Base-by-base conservation (phyloP, 2,113 vertebrate species). In the Peucedramus taeniatus region DNA sequence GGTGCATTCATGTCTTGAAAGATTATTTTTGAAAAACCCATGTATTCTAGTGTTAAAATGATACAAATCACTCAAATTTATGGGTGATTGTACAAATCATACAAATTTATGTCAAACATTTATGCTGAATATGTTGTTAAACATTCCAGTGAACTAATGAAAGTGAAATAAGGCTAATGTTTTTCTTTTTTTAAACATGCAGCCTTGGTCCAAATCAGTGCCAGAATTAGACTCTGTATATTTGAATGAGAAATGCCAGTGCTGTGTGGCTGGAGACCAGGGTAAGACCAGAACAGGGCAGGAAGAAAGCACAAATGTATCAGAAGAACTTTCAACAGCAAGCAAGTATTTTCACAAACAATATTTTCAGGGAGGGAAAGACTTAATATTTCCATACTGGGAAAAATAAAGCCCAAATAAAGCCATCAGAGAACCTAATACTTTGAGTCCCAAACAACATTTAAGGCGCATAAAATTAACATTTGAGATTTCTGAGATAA, bases 81-180 rank as follows among this genome's bases (percentile, higher is more conserved):
- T 4, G 6, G 35, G 17, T 39, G 35, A 61, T 61, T 28, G 35
- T 28, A 39, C 26, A 61, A 61, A 61, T 61, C 17, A 18, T 18
- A 88, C 17, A 42, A 33, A 80, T 83, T 85, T 57, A 72, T 57
- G 64, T 57, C 59, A 81, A 83, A 33, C 44, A 6, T 66, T 90
- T 59, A 54, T 9, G 60, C 63, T 39, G 76, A 90, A 86, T 51
- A 31, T 12, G 72, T 83, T 83, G 33, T 77, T 39, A 83, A 65
- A 76, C 59, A 17, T 66, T 66, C 59, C 64, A 77, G 68, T 35
- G 79, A 93, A 80, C 76, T 89, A 95, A 90, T 89, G 94, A 94
- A 83, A 92, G 81, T 54, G 30, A 90, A 96, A 94, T 74, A 83
- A 89, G 83, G 64, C 59, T 75, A 95, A 94, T n/a, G 13, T 37